A percentile compares a stretch with the other conserved stretches of the same genome.
Evolutionary conservation across 2,113 vertebrate species (phyloP).

Genomic region (human): DNA sequence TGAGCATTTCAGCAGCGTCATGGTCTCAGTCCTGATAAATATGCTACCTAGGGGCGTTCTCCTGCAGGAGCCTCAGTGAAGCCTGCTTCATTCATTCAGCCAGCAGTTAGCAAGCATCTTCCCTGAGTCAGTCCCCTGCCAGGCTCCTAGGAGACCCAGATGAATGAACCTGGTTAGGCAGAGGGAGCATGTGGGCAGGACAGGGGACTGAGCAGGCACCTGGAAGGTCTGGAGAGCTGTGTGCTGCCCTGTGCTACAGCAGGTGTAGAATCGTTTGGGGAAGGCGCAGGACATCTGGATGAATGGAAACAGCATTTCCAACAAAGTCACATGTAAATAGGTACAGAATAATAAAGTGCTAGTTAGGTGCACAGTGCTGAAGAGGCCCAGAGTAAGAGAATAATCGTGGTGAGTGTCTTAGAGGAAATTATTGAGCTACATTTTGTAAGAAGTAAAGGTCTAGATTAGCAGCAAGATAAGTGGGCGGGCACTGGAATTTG

Average conservation of each 20-base stretch:
- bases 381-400: neutral
- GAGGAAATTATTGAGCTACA: neutral
- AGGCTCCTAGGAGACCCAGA: neutral
- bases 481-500: neutral
- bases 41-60: neutral
- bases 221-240: neutral
- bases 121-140: neutral
- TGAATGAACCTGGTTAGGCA: neutral
- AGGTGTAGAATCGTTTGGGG: neutral
- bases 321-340: neutral
- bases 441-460: slow-evolving; percentile 13
- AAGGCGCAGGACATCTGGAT: neutral
- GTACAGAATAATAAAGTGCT: neutral
- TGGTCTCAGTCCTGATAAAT: neutral
- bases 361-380: neutral
- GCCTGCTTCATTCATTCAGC: neutral
- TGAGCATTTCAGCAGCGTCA: neutral
- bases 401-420: neutral
- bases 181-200: neutral
- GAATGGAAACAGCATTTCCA: neutral
- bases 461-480: neutral
- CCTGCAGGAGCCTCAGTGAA: neutral
- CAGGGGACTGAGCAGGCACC: neutral
- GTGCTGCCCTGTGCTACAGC: neutral
- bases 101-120: neutral